Base-by-base conservation (phyloP, 2,888 invertebrate species). In the Pelosia muscerda region DNA sequence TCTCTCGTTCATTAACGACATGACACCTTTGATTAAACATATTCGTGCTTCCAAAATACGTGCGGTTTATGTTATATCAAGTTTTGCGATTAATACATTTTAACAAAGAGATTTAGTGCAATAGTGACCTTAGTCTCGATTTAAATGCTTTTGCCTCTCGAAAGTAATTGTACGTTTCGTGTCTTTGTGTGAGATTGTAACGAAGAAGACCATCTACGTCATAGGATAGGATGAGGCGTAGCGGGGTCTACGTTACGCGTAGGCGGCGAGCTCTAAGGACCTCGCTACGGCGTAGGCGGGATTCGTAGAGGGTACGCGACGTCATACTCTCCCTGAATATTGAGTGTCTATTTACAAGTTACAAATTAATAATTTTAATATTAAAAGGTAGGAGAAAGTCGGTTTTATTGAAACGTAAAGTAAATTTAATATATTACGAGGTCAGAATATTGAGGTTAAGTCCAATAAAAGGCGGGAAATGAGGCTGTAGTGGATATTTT, bases 1-100 rank as follows among this genome's bases (percentile, higher is more conserved):
- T 79, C 74, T 93, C 93, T 89, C 92, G 83, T 81, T 90, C 84
- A 53, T 73, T 84, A 84, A 86, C 91, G 90, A 89, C 86, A 87
- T 84, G 86, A 87, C 84, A 85, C 81, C 81, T 76, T 85, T 87
- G 86, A 88, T 86, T 85, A 84, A 87, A 84, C 79, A 81, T 79
- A 83, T 85, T 86, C 81, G 76, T 81, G 78, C 79, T 76, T 81
- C 74, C 77, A 81, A 74, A 86, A 83, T 82, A 81, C 82, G 77
- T 79, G 77, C 63, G 73, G 34, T 73, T 81, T 79, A 66, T 79
- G 78, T 77, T 79, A 79, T 74, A 83, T 79, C 77, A 78, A 76
- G 73, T 79, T 81, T 76, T 75, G 78, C 68, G 78, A 81, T 83
- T 53, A 77, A 71, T 69, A 69, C 73, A 69, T 77, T 75, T 64